Percentiles rank a stretch among this genome's conserved stretches.
Conservation (phyloP, 2,113 vertebrate genomes). For the Gadus macrocephalus region DNA sequence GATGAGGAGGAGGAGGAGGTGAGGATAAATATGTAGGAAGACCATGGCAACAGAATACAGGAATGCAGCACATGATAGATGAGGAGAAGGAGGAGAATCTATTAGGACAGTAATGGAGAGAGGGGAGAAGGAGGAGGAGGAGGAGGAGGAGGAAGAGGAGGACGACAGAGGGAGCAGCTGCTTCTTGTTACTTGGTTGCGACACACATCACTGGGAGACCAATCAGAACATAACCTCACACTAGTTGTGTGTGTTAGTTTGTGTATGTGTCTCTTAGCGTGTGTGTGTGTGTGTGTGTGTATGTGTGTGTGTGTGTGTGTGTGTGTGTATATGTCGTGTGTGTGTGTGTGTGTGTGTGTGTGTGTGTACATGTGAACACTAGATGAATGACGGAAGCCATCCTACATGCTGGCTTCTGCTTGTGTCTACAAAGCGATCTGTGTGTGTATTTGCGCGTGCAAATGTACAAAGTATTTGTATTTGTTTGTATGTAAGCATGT, state of each 20-base stretch:
- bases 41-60: no score
- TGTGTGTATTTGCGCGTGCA: no score
- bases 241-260: constrained; percentile 1
- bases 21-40: no score
- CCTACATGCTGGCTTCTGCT: neutral
- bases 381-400: no score
- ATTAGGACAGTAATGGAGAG: no score
- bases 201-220: constrained; percentile 44
- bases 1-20: no score
- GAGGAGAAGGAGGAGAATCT: no score
- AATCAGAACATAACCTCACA: constrained; percentile 33
- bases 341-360: neutral
- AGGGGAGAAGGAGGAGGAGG: neutral
- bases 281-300: constrained; percentile 3
- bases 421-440: neutral
- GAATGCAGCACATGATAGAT: no score
- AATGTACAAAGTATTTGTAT: neutral
- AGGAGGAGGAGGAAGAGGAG: constrained; percentile 3
- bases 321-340: neutral
- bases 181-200: constrained; percentile 43
- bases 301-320: neutral
- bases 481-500: constrained; percentile 2
- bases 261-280: neutral
- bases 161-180: constrained; percentile 49
- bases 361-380: neutral